Evolutionary conservation across 1,140 invertebrate genomes (phyloP).

Genomic region (Drosophila baimaii): DNA sequence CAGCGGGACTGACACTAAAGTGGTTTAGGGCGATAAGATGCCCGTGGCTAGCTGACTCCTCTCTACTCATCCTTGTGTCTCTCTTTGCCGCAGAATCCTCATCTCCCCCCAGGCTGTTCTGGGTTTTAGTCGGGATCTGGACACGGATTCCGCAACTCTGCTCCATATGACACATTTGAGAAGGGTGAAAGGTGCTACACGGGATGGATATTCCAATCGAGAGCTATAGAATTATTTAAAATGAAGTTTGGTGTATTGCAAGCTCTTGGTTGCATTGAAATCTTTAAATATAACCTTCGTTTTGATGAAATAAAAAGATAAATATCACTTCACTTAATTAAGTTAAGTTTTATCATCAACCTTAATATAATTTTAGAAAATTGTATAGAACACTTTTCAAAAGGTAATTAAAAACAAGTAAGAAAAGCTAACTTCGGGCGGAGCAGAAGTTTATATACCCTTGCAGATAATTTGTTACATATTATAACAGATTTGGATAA

Average conservation of each 20-base stretch:
- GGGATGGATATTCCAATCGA: constrained; percentile 3
- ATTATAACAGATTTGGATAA: no score
- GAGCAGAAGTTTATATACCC: no score
- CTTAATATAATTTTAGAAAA: background rate
- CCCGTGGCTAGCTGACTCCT: constrained; percentile 48
- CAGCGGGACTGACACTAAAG: constrained; percentile 81
- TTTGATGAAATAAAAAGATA: background rate
- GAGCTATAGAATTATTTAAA: background rate
- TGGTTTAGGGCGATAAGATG: constrained; percentile 82
- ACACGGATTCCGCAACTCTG: constrained; percentile 15
- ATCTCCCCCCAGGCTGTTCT: background rate
- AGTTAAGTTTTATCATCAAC: no score
- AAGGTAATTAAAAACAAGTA: no score
- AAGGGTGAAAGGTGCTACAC: background rate
- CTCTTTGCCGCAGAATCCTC: background rate
- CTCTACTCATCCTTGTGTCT: background rate
- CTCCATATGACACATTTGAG: constrained; percentile 34
- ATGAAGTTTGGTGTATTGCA: background rate
- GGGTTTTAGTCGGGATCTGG: constrained; percentile 4
- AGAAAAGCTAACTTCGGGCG: no score
- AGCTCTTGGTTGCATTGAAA: background rate
- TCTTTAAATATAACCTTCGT: background rate
- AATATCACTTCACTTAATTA: background rate
- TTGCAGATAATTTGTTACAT: no score
- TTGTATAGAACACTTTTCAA: no score